phyloP scores from a whole-genome alignment of 2,113 vertebrate genomes.

The Tyrannus savana region DNA sequence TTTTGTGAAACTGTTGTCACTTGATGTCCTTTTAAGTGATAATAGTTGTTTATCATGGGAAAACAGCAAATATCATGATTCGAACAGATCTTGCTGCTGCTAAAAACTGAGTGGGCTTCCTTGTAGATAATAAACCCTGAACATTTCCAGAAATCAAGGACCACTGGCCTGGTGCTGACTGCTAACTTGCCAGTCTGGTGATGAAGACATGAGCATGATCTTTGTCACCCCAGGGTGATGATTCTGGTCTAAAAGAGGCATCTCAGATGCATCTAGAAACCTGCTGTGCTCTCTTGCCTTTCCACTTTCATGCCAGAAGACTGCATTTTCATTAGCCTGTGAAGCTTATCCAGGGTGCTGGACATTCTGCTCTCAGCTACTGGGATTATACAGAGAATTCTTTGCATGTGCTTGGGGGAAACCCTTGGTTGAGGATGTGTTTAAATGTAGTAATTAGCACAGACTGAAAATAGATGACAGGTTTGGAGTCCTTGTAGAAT shows the following conservation, averaged over 20 bases:
- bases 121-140: background rate
- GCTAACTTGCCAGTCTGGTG: background rate
- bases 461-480: background rate
- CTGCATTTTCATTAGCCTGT: background rate
- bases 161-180: background rate
- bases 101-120: background rate
- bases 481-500: background rate
- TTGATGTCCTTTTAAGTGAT: background rate
- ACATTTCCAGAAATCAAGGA: background rate
- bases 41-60: background rate
- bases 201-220: background rate
- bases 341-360: background rate
- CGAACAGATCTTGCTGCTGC: background rate
- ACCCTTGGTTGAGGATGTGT: background rate
- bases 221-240: background rate
- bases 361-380: background rate
- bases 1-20: background rate
- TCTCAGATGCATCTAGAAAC: background rate
- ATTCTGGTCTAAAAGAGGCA: background rate
- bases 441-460: background rate
- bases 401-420: background rate
- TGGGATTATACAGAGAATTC: background rate
- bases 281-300: background rate
- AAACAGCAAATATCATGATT: background rate
- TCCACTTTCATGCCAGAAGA: background rate